Conservation (phyloP, 2,797 vertebrate species). For the Pseudomugil tenellus region DNA sequence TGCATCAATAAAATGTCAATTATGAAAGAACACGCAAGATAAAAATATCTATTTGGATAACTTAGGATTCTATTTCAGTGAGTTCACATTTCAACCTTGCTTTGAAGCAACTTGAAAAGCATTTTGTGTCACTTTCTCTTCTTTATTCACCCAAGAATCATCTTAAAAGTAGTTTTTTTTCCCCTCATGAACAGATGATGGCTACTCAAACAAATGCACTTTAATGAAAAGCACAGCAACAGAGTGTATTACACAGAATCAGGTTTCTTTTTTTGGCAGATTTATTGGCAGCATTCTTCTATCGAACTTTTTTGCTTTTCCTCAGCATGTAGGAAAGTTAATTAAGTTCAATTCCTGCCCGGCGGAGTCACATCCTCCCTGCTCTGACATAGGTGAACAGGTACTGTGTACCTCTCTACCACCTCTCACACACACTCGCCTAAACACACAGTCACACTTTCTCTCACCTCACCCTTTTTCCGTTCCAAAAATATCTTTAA, state of each 20-base stretch:
- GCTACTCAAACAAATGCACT: constrained; percentile 30
- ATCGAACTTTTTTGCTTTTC: neutral
- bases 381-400: constrained; percentile 44
- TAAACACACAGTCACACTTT: constrained; percentile 5
- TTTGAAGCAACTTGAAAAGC: constrained; percentile 63
- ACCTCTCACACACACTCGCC: constrained; percentile 7
- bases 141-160: constrained; percentile 38
- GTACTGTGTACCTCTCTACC: constrained; percentile 2
- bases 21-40: constrained; percentile 46
- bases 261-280: no score
- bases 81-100: constrained; percentile 42
- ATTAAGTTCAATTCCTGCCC: constrained; percentile 57
- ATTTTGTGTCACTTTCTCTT: constrained; percentile 35
- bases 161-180: constrained; percentile 34
- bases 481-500: constrained; percentile 80
- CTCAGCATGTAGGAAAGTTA: constrained; percentile 37
- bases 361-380: constrained; percentile 55
- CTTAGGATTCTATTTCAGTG: constrained; percentile 65
- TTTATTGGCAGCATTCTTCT: neutral
- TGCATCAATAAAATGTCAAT: constrained; percentile 70
- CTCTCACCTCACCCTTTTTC: constrained; percentile 43
- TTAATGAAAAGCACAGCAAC: constrained; percentile 14
- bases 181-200: constrained; percentile 5
- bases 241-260: neutral
- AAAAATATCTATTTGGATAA: constrained; percentile 61